These are phyloP conservation scores for Artibeus jamaicensis DNA, from an alignment of 2,797 vertebrate genomes.

Conservation along the genomic window DNA sequence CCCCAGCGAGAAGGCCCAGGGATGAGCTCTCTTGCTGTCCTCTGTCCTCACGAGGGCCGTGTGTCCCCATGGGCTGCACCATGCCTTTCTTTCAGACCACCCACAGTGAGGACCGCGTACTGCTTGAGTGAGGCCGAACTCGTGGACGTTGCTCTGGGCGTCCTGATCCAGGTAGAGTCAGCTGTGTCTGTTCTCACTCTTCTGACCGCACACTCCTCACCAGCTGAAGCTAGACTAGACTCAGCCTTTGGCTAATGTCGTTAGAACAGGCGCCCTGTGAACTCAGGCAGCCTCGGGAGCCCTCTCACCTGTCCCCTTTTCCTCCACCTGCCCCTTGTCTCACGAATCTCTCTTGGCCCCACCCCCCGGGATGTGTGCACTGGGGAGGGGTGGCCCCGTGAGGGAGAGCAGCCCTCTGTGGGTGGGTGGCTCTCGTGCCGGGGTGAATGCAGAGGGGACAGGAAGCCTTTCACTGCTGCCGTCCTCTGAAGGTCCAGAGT, in stretches of 20 bases:
- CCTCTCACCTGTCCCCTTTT: neutral
- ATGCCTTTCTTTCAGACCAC: slow-evolving; percentile 39
- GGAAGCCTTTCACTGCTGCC: too few relatives aligned
- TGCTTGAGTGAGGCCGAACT: slow-evolving; percentile 85
- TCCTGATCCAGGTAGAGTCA: slow-evolving; percentile 79
- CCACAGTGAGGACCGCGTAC: slow-evolving; percentile 61
- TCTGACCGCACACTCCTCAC: neutral
- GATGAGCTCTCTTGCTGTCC: too few relatives aligned
- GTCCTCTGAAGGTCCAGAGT: neutral
- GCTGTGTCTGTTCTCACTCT: neutral
- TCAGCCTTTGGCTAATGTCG: neutral
- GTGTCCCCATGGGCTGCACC: neutral
- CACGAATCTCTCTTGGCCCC: neutral
- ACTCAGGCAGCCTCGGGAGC: neutral
- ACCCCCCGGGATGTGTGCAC: neutral
- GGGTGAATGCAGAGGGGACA: neutral
- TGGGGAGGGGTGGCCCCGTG: too few relatives aligned
- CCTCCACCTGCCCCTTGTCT: neutral
- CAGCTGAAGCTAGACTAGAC: neutral
- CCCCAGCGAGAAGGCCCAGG: neutral
- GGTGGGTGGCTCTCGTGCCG: neutral
- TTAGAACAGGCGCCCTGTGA: neutral
- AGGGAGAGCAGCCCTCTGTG: neutral
- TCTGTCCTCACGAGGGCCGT: neutral
- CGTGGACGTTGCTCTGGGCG: slow-evolving; percentile 76